A percentile compares a stretch with the other conserved stretches of the same genome.
phyloP scores from a whole-genome alignment of 2,113 vertebrate species.

The Ancistrus triradiatus region DNA sequence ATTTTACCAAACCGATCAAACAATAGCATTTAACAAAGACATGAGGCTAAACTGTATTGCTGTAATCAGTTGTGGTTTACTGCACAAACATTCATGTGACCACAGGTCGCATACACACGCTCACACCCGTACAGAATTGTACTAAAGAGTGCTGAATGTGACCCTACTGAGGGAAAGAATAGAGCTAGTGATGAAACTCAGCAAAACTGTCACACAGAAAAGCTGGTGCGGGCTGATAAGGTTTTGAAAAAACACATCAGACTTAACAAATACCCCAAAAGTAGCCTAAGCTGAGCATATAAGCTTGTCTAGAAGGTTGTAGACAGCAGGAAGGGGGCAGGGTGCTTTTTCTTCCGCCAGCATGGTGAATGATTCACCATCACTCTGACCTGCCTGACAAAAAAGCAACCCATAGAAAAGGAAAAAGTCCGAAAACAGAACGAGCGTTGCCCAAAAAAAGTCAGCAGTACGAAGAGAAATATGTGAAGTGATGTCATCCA shows the following conservation, averaged over 20 bases:
- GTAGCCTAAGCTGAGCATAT: background rate
- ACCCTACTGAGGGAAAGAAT: background rate
- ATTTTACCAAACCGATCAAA: background rate
- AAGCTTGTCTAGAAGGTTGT: background rate
- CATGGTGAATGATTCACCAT: conserved; percentile 33
- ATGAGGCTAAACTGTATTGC: background rate
- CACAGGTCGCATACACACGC: background rate
- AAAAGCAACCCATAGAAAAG: background rate
- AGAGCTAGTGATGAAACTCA: background rate
- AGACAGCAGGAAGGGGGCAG: conserved; percentile 14
- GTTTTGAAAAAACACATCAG: background rate
- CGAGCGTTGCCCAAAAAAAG: no score
- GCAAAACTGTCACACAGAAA: background rate
- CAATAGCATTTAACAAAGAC: background rate
- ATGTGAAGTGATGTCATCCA: conserved; percentile 24
- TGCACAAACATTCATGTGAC: background rate
- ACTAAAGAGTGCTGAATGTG: background rate
- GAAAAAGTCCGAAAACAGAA: background rate
- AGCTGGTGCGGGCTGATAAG: conserved; percentile 9
- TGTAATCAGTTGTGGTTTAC: background rate
- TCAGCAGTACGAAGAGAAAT: background rate
- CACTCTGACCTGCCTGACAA: conserved; percentile 15
- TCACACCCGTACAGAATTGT: conserved; percentile 5
- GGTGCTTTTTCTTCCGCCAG: conserved; percentile 9
- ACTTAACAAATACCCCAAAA: background rate